Evolutionary conservation across 2,797 vertebrate genomes (phyloP).

Genomic region (Luscinia megarhynchos): DNA sequence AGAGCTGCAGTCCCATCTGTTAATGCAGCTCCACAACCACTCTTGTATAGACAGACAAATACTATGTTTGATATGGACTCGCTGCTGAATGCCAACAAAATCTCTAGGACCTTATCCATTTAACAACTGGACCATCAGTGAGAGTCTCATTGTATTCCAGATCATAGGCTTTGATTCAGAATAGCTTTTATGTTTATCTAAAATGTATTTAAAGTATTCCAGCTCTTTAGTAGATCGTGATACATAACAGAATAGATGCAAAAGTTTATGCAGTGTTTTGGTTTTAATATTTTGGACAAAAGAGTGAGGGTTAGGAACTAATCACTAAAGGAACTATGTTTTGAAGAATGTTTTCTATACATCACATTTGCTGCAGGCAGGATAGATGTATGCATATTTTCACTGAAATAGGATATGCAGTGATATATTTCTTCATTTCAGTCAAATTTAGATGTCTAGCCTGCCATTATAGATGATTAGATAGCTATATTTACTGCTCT

Average conservation of each 20-base stretch:
- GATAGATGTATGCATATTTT: background rate
- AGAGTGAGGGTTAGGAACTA: background rate
- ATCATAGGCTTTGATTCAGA: background rate
- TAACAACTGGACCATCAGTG: background rate
- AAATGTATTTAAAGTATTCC: background rate
- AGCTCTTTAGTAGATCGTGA: background rate
- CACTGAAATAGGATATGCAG: background rate
- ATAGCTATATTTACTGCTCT: slow-evolving; percentile 18
- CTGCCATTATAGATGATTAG: slow-evolving; percentile 8
- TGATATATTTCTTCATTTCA: slow-evolving; percentile 31
- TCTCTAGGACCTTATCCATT: background rate
- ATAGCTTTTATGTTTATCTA: background rate
- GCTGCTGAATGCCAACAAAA: background rate
- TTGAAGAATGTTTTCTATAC: background rate
- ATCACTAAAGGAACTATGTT: background rate
- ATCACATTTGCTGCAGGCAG: background rate
- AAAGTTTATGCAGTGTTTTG: background rate
- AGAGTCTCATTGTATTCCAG: background rate
- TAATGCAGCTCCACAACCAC: background rate
- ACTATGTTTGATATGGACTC: background rate
- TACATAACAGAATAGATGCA: background rate
- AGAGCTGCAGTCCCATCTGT: background rate
- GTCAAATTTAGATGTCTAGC: slow-evolving; percentile 16
- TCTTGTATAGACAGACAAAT: background rate
- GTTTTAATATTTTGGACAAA: background rate